These are phyloP conservation scores for Avahi laniger DNA, from an alignment of 2,797 vertebrate genomes.

Conservation along the genomic window DNA sequence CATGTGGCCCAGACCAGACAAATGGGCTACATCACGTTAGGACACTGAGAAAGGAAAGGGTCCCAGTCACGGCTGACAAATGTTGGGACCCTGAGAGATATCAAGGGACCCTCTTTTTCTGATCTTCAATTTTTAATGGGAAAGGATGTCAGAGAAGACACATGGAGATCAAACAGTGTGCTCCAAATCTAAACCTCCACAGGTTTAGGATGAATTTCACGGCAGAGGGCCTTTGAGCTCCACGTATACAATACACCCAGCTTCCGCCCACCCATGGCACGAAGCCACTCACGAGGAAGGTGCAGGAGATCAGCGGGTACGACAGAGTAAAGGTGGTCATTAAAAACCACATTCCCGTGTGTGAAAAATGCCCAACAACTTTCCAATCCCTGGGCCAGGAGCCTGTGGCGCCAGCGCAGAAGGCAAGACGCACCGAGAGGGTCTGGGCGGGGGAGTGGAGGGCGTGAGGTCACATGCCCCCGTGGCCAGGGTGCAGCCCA, in stretches of 20 bases:
- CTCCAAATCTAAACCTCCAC: not conserved
- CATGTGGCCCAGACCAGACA: not conserved
- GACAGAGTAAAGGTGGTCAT: not conserved
- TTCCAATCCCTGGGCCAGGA: not conserved
- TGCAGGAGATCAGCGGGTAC: not conserved
- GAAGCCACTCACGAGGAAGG: no score
- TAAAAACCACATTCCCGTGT: not conserved
- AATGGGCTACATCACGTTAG: not conserved
- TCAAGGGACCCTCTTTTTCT: not conserved
- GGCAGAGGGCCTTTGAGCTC: not conserved
- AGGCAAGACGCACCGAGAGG: rapidly evolving
- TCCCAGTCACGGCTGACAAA: not conserved
- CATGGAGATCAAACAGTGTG: not conserved
- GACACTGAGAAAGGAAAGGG: not conserved
- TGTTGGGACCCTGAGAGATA: not conserved
- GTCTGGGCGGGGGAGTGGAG: rapidly evolving
- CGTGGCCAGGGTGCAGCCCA: not conserved
- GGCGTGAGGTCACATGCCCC: not conserved
- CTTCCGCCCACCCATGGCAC: not conserved
- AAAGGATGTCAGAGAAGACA: conserved; percentile 23
- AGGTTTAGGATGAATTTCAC: not conserved
- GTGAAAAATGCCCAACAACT: not conserved
- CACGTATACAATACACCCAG: not conserved
- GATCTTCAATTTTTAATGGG: conserved; percentile 30
- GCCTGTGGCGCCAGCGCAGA: rapidly evolving